Evolutionary conservation across 2,113 vertebrate species (phyloP), one percentile per base, ranked within the genome.

Genomic region (Leptosomus discolor): DNA sequence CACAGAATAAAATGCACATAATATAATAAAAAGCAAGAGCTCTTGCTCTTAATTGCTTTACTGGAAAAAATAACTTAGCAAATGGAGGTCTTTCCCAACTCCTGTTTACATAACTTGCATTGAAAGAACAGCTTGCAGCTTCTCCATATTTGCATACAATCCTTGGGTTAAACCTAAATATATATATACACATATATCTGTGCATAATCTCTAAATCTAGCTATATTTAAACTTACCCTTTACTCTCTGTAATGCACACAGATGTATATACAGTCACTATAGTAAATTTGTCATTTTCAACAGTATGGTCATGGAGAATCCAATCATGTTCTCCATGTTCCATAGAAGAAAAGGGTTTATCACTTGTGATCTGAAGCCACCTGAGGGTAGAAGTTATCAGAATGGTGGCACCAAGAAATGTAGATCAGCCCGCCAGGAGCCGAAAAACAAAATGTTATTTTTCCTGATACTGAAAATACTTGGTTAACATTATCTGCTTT

Each of bases 221-320:
- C 10, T 45, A 18, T 69, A 73, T 46, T 77, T 48, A 74, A 85
- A 6, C 12, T 70, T 48, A 34, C 46, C 9, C 7, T 61, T 86
- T 60, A 9, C 17, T 70, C 6, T 41, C 23, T 73, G 11, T 48
- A 46, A 69, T 78, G 9, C 16, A 51, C 13, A 48, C 2, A 60
- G 30, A 39, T 69, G 4, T 39, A 20, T 7, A 32, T 8, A 29
- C 0, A 23, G 3, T 8, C 3, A 2, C 11, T n/a, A 30, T 1
- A 64, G 18, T 17, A 24, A 76, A 61, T 61, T 51, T 65, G 5
- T 3, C 71, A 12, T 9, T 64, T 63, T 85, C 37, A 60, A 14
- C 9, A 71, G 43, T 34, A 41, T 5, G 48, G 4, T 3, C 39
- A 36, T 32, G 4, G 39, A 83, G 20, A 92, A 76, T 2, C 3